Percentiles rank a stretch among this genome's conserved stretches.
Conservation (phyloP, 2,113 vertebrate genomes). For the Vulpes vulpes region DNA sequence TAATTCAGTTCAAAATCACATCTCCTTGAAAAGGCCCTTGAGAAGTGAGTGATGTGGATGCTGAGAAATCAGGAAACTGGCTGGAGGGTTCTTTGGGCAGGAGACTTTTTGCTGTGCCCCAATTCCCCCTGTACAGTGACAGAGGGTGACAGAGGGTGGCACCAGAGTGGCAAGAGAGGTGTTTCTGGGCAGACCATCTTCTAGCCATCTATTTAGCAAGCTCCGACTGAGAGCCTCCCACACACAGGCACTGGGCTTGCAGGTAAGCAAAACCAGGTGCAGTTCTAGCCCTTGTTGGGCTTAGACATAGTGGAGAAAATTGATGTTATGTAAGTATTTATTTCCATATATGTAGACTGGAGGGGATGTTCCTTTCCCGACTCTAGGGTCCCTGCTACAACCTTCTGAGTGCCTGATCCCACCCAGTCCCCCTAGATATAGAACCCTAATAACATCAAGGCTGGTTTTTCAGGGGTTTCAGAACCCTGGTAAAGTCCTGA, state of each 20-base stretch:
- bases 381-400: too few species aligned
- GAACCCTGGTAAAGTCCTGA: background rate
- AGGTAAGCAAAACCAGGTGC: background rate
- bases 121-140: background rate
- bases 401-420: background rate
- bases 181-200: background rate
- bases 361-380: background rate
- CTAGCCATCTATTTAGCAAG: background rate
- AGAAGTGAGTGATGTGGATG: background rate
- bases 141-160: background rate
- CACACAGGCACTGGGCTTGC: background rate
- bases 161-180: background rate
- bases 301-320: background rate
- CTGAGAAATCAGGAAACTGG: background rate
- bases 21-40: slow-evolving; percentile 62
- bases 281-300: background rate
- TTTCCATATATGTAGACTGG: background rate
- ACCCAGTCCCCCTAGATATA: accelerated
- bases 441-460: background rate
- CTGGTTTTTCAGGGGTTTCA: background rate
- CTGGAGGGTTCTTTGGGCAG: background rate
- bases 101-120: background rate
- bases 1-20: slow-evolving; percentile 27
- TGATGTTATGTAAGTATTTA: background rate
- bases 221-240: background rate